These are phyloP conservation scores for Aporophyla nigra DNA, from an alignment of 2,888 invertebrate genomes.

Conservation along the genomic window DNA sequence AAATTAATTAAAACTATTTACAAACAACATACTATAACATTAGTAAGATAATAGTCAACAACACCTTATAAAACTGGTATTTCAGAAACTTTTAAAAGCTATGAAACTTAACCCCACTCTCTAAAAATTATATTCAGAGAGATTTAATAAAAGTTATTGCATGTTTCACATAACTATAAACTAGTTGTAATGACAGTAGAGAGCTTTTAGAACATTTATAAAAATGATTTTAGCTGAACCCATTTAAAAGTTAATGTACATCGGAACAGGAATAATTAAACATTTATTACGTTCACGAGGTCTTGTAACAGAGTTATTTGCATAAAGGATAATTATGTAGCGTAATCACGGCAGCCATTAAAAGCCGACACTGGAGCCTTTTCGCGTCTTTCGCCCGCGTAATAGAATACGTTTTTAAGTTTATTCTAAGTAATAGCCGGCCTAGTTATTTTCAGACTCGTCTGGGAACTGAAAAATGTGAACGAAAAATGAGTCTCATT, in stretches of 20 bases:
- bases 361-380: slow-evolving; percentile 29
- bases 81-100: neutral
- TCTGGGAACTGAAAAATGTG: slow-evolving; percentile 1
- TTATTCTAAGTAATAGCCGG: neutral
- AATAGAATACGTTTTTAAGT: slow-evolving; percentile 4
- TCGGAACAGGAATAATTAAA: slow-evolving; percentile 16
- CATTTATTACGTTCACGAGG: slow-evolving; percentile 6
- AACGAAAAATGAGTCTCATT: slow-evolving; percentile 6
- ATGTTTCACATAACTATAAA: neutral
- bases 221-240: neutral
- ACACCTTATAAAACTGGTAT: neutral
- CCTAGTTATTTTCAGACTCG: slow-evolving; percentile 21
- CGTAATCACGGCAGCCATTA: slow-evolving; percentile 36
- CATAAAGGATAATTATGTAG: slow-evolving; percentile 41
- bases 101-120: too few relatives aligned
- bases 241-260: slow-evolving; percentile 7
- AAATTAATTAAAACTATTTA: too few relatives aligned
- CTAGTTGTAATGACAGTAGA: neutral
- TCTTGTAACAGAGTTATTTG: slow-evolving; percentile 30
- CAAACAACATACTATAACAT: too few relatives aligned
- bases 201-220: neutral
- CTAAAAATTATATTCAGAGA: too few relatives aligned
- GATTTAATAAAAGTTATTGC: neutral
- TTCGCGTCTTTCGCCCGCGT: neutral
- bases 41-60: neutral